Conservation (phyloP, 2,888 invertebrate genomes). For the Macaria notata region DNA sequence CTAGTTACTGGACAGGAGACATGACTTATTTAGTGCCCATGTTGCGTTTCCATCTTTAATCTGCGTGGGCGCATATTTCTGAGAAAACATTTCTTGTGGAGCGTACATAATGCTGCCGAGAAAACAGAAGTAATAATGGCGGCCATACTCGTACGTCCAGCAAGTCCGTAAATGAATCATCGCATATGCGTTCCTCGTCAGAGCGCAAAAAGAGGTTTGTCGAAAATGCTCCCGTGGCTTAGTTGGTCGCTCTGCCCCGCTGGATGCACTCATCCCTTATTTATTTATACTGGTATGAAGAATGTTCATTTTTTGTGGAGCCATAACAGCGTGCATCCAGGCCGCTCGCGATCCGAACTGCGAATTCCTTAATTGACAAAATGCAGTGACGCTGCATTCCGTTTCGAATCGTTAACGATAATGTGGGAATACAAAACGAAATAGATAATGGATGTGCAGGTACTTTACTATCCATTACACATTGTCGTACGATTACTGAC, state of each 20-base stretch:
- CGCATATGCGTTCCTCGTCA: slow-evolving; percentile 78
- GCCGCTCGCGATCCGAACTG: slow-evolving; percentile 53
- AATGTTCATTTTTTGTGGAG: slow-evolving; percentile 70
- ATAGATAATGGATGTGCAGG: slow-evolving; percentile 46
- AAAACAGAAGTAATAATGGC: slow-evolving; percentile 80
- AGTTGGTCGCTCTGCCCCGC: slow-evolving; percentile 63
- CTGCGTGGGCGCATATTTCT: slow-evolving; percentile 80
- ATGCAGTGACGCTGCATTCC: slow-evolving; percentile 68
- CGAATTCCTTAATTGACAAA: slow-evolving; percentile 78
- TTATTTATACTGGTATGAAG: slow-evolving; percentile 80
- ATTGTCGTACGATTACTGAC: too few relatives aligned
- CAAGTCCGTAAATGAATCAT: slow-evolving; percentile 80
- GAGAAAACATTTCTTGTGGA: slow-evolving; percentile 78
- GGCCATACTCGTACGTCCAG: slow-evolving; percentile 74
- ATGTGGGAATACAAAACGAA: slow-evolving; percentile 64
- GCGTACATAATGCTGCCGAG: slow-evolving; percentile 75
- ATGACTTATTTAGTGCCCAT: slow-evolving; percentile 78
- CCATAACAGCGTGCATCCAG: slow-evolving; percentile 67
- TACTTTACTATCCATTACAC: too few relatives aligned
- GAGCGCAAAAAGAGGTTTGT: slow-evolving; percentile 77
- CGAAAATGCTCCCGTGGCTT: slow-evolving; percentile 74
- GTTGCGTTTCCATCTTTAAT: slow-evolving; percentile 78
- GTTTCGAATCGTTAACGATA: slow-evolving; percentile 63
- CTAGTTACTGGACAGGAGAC: slow-evolving; percentile 69
- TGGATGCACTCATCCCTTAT: slow-evolving; percentile 77